phyloP scores from a whole-genome alignment of 1,140 invertebrate genomes.

The Branchinecta lindahli region DNA sequence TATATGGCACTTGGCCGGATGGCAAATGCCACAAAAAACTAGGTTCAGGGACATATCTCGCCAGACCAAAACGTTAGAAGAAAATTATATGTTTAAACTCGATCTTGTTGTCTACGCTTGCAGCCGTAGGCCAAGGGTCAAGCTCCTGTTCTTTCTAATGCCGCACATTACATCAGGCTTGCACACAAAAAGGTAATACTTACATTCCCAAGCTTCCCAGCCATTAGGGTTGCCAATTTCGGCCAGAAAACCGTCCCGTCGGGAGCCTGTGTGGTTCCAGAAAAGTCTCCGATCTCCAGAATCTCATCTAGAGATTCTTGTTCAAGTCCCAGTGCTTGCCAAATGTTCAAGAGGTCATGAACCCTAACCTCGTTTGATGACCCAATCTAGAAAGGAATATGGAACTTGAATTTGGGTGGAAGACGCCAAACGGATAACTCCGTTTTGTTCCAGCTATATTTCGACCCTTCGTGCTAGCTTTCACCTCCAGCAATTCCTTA shows the following conservation, averaged over 20 bases:
- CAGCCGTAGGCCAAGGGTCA: too few species aligned
- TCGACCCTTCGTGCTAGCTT: too few species aligned
- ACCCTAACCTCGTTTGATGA: background rate
- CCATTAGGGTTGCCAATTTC: background rate
- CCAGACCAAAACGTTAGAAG: too few species aligned
- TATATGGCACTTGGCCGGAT: too few species aligned
- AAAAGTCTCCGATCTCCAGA: background rate
- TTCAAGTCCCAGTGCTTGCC: background rate
- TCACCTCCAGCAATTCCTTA: too few species aligned
- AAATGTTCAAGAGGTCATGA: background rate
- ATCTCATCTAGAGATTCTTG: background rate
- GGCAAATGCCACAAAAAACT: too few species aligned
- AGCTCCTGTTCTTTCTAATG: too few species aligned
- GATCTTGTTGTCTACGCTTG: too few species aligned
- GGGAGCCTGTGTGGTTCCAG: background rate
- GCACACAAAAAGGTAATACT: background rate
- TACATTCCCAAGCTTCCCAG: conserved; percentile 1
- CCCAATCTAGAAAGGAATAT: background rate
- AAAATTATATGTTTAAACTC: too few species aligned
- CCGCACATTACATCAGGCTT: too few species aligned
- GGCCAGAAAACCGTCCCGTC: background rate
- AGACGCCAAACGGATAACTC: background rate
- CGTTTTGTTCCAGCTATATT: too few species aligned
- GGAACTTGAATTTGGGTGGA: background rate
- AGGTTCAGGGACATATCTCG: too few species aligned